phyloP scores from a whole-genome alignment of 2,113 vertebrate genomes.

The Condylura cristata region DNA sequence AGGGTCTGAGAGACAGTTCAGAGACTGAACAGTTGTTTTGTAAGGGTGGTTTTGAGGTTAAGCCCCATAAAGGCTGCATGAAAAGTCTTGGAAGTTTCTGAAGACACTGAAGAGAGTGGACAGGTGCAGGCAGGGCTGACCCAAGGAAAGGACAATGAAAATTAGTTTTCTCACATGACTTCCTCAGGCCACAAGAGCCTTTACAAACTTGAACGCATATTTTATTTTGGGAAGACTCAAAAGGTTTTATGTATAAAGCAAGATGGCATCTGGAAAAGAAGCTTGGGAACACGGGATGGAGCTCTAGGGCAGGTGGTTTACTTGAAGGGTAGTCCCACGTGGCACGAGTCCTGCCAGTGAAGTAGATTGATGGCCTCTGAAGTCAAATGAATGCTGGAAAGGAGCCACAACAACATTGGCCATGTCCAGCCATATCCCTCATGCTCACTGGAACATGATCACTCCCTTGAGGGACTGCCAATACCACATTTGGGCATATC shows the following conservation, averaged over 20 bases:
- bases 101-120: neutral
- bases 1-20: neutral
- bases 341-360: rapidly evolving
- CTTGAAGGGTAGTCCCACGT: neutral
- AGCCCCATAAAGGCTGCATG: neutral
- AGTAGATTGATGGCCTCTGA: neutral
- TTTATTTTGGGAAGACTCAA: neutral
- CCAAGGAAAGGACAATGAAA: neutral
- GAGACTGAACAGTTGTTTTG: too few relatives aligned
- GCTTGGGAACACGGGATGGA: neutral
- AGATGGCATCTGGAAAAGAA: neutral
- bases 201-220: neutral
- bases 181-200: neutral
- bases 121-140: neutral
- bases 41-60: neutral
- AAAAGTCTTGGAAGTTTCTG: neutral
- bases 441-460: neutral
- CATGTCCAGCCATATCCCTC: neutral
- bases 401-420: neutral
- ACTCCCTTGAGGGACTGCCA: neutral
- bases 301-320: neutral
- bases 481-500: neutral
- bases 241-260: neutral
- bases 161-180: neutral
- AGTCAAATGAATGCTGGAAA: neutral